Conservation (phyloP, 2,888 invertebrate genomes). For the Melolontha melolontha region DNA sequence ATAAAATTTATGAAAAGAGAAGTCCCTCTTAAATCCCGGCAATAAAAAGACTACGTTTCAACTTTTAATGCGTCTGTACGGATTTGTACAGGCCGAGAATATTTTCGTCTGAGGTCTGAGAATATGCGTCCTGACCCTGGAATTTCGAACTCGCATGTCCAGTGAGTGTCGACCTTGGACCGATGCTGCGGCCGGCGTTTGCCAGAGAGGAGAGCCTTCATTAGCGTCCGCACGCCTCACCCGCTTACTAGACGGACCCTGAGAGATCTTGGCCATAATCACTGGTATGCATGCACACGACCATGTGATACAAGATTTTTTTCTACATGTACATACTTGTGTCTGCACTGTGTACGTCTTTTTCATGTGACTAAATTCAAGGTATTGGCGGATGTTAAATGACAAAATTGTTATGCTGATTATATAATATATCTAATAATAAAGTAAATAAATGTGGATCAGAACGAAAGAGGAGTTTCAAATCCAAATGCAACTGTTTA, state of each 20-base stretch:
- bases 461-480: too few species aligned
- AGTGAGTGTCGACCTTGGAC: conserved; percentile 48
- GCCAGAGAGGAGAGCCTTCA: conserved; percentile 43
- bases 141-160: conserved; percentile 46
- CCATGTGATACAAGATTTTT: conserved; percentile 26
- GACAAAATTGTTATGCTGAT: too few species aligned
- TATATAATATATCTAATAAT: too few species aligned
- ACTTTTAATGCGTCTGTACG: conserved; percentile 8
- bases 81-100: conserved; percentile 10
- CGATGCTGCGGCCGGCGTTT: conserved; percentile 44
- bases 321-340: background rate
- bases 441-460: too few species aligned
- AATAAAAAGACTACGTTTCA: background rate
- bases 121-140: conserved; percentile 41
- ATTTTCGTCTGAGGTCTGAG: conserved; percentile 36
- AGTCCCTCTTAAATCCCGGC: background rate
- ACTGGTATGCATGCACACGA: conserved; percentile 44
- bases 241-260: conserved; percentile 44
- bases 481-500: too few species aligned
- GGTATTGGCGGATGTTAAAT: too few species aligned
- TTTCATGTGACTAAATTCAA: too few species aligned
- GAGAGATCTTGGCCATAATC: conserved; percentile 36
- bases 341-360: too few species aligned
- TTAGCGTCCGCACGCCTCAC: conserved; percentile 44
- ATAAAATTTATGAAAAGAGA: background rate